A percentile compares a stretch with the other conserved stretches of the same genome.
phyloP scores from a whole-genome alignment of 1,140 invertebrate species.

The Hylaeus volcanicus region DNA sequence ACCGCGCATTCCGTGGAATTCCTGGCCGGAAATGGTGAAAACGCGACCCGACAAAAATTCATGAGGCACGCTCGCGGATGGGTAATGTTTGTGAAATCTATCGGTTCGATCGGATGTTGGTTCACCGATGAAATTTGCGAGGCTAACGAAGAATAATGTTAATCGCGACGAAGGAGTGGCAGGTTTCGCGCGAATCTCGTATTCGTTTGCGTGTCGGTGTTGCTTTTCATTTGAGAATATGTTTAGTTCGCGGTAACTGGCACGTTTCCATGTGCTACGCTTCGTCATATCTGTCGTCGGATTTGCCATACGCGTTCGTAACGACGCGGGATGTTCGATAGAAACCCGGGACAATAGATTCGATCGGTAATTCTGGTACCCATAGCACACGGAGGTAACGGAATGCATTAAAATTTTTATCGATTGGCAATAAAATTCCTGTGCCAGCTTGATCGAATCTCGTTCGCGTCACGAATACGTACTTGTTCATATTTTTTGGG shows the following conservation, averaged over 20 bases:
- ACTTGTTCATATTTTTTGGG: too few relatives aligned
- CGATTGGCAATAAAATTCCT: not conserved
- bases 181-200: not conserved
- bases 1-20: conserved; percentile 4
- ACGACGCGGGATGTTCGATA: not conserved
- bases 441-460: not conserved
- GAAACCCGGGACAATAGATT: not conserved
- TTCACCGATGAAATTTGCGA: not conserved
- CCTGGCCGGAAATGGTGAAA: conserved; percentile 4
- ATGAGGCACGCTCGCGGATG: not conserved
- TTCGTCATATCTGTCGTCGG: not conserved
- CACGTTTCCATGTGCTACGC: not conserved
- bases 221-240: not conserved
- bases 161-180: not conserved
- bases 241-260: not conserved
- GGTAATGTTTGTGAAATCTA: conserved; percentile 20
- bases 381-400: not conserved
- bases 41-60: conserved; percentile 29
- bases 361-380: not conserved
- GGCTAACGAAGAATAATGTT: not conserved
- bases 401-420: not conserved
- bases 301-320: not conserved
- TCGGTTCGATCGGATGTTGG: not conserved
- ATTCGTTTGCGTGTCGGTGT: not conserved
- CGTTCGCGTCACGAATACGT: too few relatives aligned